Base-by-base conservation (phyloP, 2,113 vertebrate species). In the Psilopsiagon aurifrons region DNA sequence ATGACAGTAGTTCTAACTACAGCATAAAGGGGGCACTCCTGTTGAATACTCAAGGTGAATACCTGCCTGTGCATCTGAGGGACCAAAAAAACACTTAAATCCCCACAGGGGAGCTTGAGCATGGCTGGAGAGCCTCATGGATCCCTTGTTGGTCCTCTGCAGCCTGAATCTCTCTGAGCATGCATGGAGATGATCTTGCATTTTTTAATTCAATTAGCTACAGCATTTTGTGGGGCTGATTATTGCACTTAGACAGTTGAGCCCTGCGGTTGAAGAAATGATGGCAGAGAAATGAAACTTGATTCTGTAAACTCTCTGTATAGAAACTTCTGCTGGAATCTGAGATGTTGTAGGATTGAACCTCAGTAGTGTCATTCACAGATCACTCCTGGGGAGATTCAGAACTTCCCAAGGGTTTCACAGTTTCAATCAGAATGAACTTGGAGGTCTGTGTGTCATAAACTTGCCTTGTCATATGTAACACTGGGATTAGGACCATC, bases 1-100 rank as follows among this genome's bases (percentile, higher is more conserved):
- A 31, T 31, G 15, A 25, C 10, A 3, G 0, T 91, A 85, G 39
- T 37, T 59, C 35, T 47, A 22, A 29, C 8, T 54, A 0, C 13
- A 20, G 28, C 12, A 1, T n/a, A 19, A 86, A 60, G 16, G 78
- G 37, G 44, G 37, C 39, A 2, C 6, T 47, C 29, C 31, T 33
- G 27, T 18, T 52, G 51, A 59, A n/a, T 35, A 15, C 63, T 1
- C 3, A 0, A 43, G 31, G 66, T 20, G 73, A 31, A 25, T 15
- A 10, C 11, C 1, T 4, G 5, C 25, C 33, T 35, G 46, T 80
- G 82, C 49, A n/a, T 7, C 54, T 66, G 63, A 19, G 46, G 63
- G 60, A 13, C 33, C n/a, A n/a, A 41, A 2, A 49, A 49, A 15
- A 10, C 25, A 17, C 13, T 47, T 22, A 17, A 23, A 15, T n/a